Evolutionary conservation across 2,797 vertebrate genomes (phyloP).

Genomic region (Mormyrops boulengeri): DNA sequence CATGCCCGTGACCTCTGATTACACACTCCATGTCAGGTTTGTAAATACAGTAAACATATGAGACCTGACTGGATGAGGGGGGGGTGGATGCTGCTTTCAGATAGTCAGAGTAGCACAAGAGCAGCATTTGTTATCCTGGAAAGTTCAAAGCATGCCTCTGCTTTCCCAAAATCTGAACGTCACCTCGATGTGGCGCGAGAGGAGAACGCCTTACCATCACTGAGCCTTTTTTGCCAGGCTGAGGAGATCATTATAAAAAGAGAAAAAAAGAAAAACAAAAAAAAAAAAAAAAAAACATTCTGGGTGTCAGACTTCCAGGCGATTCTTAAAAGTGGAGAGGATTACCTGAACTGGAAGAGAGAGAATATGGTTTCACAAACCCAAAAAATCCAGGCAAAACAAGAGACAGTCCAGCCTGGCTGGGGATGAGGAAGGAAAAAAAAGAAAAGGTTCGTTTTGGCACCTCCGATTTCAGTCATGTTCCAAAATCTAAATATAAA

Average conservation of each 20-base stretch:
- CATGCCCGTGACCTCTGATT: neutral
- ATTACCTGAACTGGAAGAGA: neutral
- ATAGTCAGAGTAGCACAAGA: neutral
- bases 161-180: neutral
- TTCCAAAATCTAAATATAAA: constrained; percentile 19
- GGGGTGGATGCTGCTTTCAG: neutral
- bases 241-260: neutral
- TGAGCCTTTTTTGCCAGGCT: neutral
- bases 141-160: neutral
- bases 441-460: neutral
- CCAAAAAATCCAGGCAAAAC: neutral
- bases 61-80: neutral
- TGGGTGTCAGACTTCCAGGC: neutral
- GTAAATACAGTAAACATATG: neutral
- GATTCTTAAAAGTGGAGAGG: neutral
- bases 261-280: neutral
- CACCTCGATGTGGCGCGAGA: neutral
- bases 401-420: neutral
- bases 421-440: neutral
- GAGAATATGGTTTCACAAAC: neutral
- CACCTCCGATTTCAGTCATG: neutral
- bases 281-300: neutral
- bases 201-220: neutral
- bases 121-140: neutral
- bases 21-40: neutral